Percentiles rank a stretch among this genome's conserved stretches.
Evolutionary conservation across 1,140 invertebrate species (phyloP).

Genomic region (Gryon sp.): DNA sequence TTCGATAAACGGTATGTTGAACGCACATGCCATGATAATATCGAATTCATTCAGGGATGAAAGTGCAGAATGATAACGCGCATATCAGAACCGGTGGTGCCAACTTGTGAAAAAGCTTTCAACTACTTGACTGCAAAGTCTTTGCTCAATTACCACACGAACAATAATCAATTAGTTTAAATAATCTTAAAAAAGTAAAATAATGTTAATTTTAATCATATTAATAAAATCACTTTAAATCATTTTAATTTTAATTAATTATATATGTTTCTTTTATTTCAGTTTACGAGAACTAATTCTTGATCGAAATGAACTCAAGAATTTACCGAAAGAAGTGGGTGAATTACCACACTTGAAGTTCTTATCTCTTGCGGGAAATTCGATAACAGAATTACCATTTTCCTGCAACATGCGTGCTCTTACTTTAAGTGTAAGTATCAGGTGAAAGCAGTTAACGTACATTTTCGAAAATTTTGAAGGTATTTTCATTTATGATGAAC

Average conservation of each 20-base stretch:
- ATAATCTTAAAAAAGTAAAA: too few relatives aligned
- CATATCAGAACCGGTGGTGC: slow-evolving; percentile 7
- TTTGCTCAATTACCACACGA: background rate
- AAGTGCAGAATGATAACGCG: slow-evolving; percentile 13
- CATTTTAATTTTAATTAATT: slow-evolving; percentile 7
- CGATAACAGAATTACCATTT: slow-evolving; percentile 78
- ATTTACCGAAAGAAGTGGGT: slow-evolving; percentile 82
- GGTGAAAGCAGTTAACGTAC: background rate
- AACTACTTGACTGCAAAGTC: slow-evolving; percentile 4
- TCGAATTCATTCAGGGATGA: slow-evolving; percentile 4
- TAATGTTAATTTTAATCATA: too few relatives aligned
- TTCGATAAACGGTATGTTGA: slow-evolving; percentile 48
- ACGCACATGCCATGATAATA: slow-evolving; percentile 14
- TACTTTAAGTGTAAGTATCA: slow-evolving; percentile 69
- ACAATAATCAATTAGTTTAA: too few relatives aligned
- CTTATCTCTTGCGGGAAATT: slow-evolving; percentile 83
- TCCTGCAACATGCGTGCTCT: slow-evolving; percentile 80
- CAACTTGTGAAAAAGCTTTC: background rate
- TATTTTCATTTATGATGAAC: too few relatives aligned
- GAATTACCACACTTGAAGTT: slow-evolving; percentile 81
- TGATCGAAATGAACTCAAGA: slow-evolving; percentile 84
- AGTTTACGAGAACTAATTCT: slow-evolving; percentile 85
- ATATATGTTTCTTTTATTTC: slow-evolving; percentile 72
- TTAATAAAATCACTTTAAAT: too few relatives aligned
- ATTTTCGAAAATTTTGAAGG: too few relatives aligned